Conservation (phyloP, 2,888 invertebrate species). For the Dryococelus australis region DNA sequence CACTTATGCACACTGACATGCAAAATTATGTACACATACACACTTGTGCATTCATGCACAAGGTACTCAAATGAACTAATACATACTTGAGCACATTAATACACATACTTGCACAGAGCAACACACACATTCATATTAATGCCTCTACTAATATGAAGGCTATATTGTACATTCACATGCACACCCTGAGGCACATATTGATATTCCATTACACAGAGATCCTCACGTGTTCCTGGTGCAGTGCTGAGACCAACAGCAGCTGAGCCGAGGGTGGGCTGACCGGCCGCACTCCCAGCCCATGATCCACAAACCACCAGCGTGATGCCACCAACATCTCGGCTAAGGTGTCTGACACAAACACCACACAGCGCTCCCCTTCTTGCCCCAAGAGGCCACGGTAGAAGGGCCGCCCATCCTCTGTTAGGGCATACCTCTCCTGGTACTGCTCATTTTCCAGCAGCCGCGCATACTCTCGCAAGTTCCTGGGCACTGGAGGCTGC, state of each 20-base stretch:
- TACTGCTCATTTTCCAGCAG: not conserved
- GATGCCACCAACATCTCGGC: not conserved
- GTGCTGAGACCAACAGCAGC: not conserved
- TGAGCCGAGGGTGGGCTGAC: not conserved
- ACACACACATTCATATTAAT: too few species aligned
- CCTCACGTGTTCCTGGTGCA: not conserved
- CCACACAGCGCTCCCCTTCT: not conserved
- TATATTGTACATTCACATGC: too few species aligned
- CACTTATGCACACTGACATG: too few species aligned
- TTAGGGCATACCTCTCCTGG: not conserved
- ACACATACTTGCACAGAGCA: too few species aligned
- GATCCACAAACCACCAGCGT: slow-evolving; percentile 1
- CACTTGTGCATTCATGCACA: too few species aligned
- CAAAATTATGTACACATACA: too few species aligned
- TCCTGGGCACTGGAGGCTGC: not conserved
- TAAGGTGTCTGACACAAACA: not conserved
- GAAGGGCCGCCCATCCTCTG: not conserved
- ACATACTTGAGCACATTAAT: too few species aligned
- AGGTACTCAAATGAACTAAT: too few species aligned
- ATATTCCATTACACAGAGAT: too few species aligned
- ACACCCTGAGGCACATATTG: too few species aligned
- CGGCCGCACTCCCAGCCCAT: not conserved
- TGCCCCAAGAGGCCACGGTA: not conserved
- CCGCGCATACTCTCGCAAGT: not conserved
- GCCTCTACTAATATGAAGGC: too few species aligned